Percentiles rank a stretch among this genome's conserved stretches.
These are phyloP conservation scores for Gymnocypris eckloni DNA, from an alignment of 2,797 vertebrate genomes.

Conservation along the genomic window DNA sequence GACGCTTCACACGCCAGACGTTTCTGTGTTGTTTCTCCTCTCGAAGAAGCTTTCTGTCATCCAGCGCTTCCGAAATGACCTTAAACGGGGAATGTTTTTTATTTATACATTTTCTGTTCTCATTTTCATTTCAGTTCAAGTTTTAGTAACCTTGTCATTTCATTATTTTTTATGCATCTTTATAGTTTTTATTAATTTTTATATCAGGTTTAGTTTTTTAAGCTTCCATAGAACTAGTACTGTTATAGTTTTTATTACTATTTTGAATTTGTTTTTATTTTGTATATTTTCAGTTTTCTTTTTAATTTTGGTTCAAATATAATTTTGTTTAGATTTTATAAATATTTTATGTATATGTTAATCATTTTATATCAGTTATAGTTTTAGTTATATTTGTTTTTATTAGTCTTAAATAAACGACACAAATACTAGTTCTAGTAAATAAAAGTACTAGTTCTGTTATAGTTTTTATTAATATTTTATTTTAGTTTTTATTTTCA, in stretches of 20 bases:
- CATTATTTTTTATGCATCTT: background rate
- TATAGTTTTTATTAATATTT: background rate
- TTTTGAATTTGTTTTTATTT: background rate
- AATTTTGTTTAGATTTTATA: no score
- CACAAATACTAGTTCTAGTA: background rate
- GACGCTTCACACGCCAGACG: slow-evolving; percentile 55
- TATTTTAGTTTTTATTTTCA: no score
- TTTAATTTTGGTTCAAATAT: background rate
- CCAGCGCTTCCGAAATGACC: slow-evolving; percentile 58
- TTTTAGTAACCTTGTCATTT: slow-evolving; percentile 3
- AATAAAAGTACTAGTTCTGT: background rate
- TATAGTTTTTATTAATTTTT: background rate
- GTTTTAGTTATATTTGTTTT: background rate
- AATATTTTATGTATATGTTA: background rate
- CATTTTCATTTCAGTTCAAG: background rate
- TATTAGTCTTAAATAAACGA: no score
- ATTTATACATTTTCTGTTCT: background rate
- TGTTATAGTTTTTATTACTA: background rate
- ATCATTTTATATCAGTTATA: background rate
- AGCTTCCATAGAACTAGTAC: background rate
- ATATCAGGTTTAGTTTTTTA: background rate
- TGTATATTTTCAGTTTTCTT: no score
- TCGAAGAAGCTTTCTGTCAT: slow-evolving; percentile 62
- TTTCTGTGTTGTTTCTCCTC: slow-evolving; percentile 55
- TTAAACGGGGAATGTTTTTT: slow-evolving; percentile 67